These are phyloP conservation scores for Lepisosteus oculatus DNA, from an alignment of 2,113 vertebrate genomes.

Conservation along the genomic window DNA sequence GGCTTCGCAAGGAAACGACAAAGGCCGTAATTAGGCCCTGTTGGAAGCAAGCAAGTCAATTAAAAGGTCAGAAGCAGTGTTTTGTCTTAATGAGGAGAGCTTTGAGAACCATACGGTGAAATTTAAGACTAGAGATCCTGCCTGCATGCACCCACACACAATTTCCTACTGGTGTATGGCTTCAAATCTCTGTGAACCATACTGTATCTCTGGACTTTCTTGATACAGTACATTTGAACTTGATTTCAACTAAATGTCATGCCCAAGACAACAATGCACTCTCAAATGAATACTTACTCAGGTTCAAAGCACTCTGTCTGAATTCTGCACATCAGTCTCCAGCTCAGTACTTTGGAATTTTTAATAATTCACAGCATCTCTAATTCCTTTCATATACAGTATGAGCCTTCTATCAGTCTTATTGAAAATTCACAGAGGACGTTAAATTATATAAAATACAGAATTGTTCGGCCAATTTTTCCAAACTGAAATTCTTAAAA, in stretches of 20 bases:
- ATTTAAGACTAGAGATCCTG: background rate
- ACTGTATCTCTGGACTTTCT: too few relatives aligned
- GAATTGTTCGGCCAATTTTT: too few relatives aligned
- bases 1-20: conserved; percentile 50
- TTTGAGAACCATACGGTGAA: conserved; percentile 22
- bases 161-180: background rate
- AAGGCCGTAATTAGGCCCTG: conserved; percentile 60
- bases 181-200: too few relatives aligned
- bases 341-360: too few relatives aligned
- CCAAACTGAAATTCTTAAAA: too few relatives aligned
- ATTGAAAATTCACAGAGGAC: too few relatives aligned
- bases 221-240: too few relatives aligned
- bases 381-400: too few relatives aligned
- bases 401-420: too few relatives aligned
- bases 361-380: too few relatives aligned
- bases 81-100: conserved; percentile 61
- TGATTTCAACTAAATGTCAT: background rate
- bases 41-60: conserved; percentile 52
- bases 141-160: conserved; percentile 9
- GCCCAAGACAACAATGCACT: background rate
- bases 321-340: conserved; percentile 36
- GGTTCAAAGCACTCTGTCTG: background rate
- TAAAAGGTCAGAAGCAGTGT: conserved; percentile 55
- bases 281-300: background rate
- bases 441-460: too few relatives aligned